Evolutionary conservation across 2,113 vertebrate genomes (phyloP).

Genomic region (Rana temporaria): DNA sequence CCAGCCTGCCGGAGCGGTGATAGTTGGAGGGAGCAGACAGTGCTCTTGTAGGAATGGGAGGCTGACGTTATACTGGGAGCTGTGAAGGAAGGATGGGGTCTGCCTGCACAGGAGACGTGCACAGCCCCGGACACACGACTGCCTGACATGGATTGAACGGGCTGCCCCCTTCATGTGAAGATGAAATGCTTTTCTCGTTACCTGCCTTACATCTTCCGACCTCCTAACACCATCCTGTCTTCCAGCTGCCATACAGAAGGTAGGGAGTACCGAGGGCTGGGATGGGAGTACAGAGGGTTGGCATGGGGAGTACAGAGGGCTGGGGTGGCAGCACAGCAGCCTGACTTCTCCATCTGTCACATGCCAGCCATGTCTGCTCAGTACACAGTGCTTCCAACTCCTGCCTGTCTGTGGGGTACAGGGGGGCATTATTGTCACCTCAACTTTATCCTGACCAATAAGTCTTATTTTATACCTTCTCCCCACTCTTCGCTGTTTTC

Average conservation of each 20-base stretch:
- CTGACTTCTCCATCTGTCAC: slow-evolving; percentile 60
- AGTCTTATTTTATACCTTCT: too few relatives aligned
- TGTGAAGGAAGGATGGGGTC: slow-evolving; percentile 70
- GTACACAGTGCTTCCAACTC: slow-evolving; percentile 39
- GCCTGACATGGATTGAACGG: slow-evolving; percentile 66
- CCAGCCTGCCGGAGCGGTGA: slow-evolving; percentile 68
- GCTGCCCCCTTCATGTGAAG: slow-evolving; percentile 74
- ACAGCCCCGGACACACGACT: slow-evolving; percentile 63
- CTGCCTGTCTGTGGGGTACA: neutral
- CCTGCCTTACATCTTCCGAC: slow-evolving; percentile 93
- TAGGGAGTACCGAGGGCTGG: slow-evolving; percentile 73
- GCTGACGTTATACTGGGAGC: slow-evolving; percentile 61
- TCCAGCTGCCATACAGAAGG: slow-evolving; percentile 95
- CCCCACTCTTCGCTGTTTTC: too few relatives aligned
- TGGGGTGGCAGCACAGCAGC: slow-evolving; percentile 56
- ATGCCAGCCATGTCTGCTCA: slow-evolving; percentile 60
- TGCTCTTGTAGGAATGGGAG: slow-evolving; percentile 67
- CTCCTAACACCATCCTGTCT: slow-evolving; percentile 90
- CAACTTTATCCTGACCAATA: slow-evolving; percentile 12
- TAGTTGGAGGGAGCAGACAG: slow-evolving; percentile 69
- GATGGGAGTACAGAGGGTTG: slow-evolving; percentile 83
- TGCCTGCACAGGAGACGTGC: slow-evolving; percentile 64
- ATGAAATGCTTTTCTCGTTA: slow-evolving; percentile 98
- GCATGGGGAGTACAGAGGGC: slow-evolving; percentile 44
- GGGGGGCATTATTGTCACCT: neutral